Base-by-base conservation (phyloP, 2,888 invertebrate genomes). In the Dryobota labecula region DNA sequence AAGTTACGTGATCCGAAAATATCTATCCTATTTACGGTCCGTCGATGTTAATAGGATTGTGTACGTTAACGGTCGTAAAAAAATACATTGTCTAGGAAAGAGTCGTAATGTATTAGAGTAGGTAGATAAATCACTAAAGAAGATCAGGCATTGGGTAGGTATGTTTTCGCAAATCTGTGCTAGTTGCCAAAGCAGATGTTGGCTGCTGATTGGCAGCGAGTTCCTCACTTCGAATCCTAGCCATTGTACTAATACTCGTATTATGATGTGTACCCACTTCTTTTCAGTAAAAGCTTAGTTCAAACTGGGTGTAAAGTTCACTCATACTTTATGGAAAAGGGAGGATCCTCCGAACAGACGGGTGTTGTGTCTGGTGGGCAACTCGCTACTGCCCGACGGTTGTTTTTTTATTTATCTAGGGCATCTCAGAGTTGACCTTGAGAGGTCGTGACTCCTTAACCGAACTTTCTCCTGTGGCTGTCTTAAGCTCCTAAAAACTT, bases 1-100 rank as follows among this genome's bases (percentile, higher is more conserved):
- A 77, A 61, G 70, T 49, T 70, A 74, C 43, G 54, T 61, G 74
- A 78, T 56, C 27, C 36, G 36, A 70, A 78, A 78, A 69, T 73
- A 70, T 70, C 33, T 49, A 30, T 61, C 54, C 27, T 43, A 61
- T 74, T 76, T 70, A 56, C 49, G 47, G 49, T 54, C 58, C n/a
- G 33, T 20, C 36, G 41, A 49, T 61, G 58, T 77, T 77, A 49
- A 58, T 58, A 58, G 45, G 38, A n/a, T 58, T 60, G 53, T 60
- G 47, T 76, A 54, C 41, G 77, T 49, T 56, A 54, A 49, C 4
- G 9, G 9, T 49, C 78, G 70, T 49, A 77, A 61, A 73, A 73
- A 64, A 38, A 47, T 69, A 77, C 38, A 60, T 70, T 70, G 54
- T 70, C 41, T 73, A 5, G 30, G n/a, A 20, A 54, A 15, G 33